phyloP scores from a whole-genome alignment of 2,113 vertebrate genomes.

The Apodemus speciosus region DNA sequence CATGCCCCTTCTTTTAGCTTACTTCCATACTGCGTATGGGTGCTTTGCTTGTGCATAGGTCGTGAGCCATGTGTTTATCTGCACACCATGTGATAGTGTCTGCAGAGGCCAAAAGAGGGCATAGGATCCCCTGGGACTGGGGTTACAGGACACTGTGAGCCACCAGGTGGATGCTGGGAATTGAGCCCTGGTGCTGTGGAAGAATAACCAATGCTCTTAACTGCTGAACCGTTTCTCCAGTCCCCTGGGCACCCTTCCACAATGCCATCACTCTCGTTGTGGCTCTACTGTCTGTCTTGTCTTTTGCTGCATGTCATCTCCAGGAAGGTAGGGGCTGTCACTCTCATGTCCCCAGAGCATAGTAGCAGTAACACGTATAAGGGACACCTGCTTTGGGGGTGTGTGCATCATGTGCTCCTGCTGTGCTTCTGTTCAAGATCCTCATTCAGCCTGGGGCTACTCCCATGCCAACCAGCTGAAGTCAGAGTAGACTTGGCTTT shows the following conservation, averaged over 20 bases:
- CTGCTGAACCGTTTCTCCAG: not conserved
- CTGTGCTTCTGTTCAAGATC: not conserved
- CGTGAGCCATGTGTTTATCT: not conserved
- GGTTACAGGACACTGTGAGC: not conserved
- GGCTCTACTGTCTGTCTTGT: not conserved
- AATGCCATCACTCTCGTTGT: not conserved
- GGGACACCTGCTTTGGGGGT: not conserved
- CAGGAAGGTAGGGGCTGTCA: not conserved
- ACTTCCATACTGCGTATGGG: no score
- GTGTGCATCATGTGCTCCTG: accelerated
- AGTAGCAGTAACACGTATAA: not conserved
- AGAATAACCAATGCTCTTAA: not conserved
- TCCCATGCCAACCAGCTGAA: not conserved
- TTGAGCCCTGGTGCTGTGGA: not conserved
- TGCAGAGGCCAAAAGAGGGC: not conserved
- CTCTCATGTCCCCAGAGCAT: not conserved
- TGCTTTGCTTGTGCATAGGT: not conserved
- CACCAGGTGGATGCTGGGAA: not conserved
- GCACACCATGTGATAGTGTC: not conserved
- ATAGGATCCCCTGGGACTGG: not conserved
- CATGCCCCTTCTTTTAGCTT: not conserved
- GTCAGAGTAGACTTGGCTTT: not conserved
- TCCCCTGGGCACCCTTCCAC: not conserved
- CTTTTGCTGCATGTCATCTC: not conserved
- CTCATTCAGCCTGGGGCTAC: not conserved